Evolutionary conservation across 2,113 vertebrate genomes (phyloP).

Genomic region (Pheucticus melanocephalus): DNA sequence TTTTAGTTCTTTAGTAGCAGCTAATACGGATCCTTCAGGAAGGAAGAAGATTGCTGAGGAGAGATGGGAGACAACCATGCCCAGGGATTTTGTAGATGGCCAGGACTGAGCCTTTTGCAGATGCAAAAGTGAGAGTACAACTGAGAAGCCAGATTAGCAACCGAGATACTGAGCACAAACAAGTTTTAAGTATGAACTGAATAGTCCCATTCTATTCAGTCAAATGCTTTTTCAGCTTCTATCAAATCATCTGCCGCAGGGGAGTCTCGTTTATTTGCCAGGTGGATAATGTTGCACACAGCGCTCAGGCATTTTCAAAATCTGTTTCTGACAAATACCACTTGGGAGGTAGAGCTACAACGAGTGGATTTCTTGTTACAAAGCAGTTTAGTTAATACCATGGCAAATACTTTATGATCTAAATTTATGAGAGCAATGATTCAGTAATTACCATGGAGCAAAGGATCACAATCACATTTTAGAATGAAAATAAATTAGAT

Average conservation of each 20-base stretch:
- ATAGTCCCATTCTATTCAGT: conserved; percentile 49
- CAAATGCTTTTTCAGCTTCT: conserved; percentile 55
- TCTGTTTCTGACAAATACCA: conserved; percentile 49
- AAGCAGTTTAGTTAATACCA: neutral
- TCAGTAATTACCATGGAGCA: neutral
- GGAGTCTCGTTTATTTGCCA: conserved; percentile 38
- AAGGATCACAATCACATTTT: conserved; percentile 12
- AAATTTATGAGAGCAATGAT: conserved; percentile 15
- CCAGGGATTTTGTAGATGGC: neutral
- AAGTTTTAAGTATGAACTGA: conserved; percentile 13
- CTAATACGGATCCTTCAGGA: neutral
- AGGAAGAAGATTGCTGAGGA: neutral
- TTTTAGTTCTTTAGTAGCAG: neutral
- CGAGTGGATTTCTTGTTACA: neutral
- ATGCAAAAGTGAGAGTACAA: neutral
- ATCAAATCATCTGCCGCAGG: conserved; percentile 53
- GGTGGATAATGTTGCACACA: conserved; percentile 56
- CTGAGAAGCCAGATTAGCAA: conserved; percentile 35
- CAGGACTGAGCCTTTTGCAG: neutral
- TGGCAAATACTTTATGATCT: conserved; percentile 15
- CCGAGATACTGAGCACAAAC: neutral
- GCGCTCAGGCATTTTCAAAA: conserved; percentile 17
- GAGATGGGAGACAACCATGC: neutral
- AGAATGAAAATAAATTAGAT: conserved; percentile 9
- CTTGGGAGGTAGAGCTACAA: conserved; percentile 35